Base-by-base conservation (phyloP, 1,140 invertebrate genomes). In the Dinoponera quadriceps region DNA sequence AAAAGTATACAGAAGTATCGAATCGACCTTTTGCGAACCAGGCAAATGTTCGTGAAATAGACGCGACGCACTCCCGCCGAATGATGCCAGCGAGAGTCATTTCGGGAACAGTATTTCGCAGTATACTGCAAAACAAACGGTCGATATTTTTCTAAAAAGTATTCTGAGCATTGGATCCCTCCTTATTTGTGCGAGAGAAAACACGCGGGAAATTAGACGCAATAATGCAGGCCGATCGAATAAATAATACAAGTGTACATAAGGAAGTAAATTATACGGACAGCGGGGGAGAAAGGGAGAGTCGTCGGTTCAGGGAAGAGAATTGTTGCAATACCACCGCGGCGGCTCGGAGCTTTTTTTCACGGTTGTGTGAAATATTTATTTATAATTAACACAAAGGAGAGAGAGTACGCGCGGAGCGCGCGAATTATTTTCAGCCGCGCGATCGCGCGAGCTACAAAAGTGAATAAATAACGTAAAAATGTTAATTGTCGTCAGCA, bases 401-500 rank as follows among this genome's bases (percentile, higher is more conserved):
- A 71, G 33, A 44, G 7, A 44, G 25, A 48, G 54, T 22, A 51
- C 27, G 16, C 3, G 38, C 3, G 38, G 38, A 44, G 20, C 16
- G n/a, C 54, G 54, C 75, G 51, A 80, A 80, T 80, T 80, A 80
- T 80, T 80, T 80, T 80, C 75, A 80, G 54, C 51, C 33, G 65
- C 75, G 54, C 68, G 51, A 59, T 71, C 66, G 51, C 54, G 51
- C 54, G 51, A 25, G 33, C 33, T 71, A 71, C 63, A 69, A 80
- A 71, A 71, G 65, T 80, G 51, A 80, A 80, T 80, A 80, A 80
- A 80, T 80, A 80, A 80, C 54, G 51, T 80, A 80, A 80, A 80
- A 80, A 80, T 80, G 75, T 80, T 80, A 80, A 80, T 80, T 80
- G 75, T 80, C 75, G 75, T 80, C 75, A 80, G 75, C 65, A 80